Percentiles rank a stretch among this genome's conserved stretches.
phyloP scores from a whole-genome alignment of 1,140 invertebrate genomes.

The Lepidostoma basale region DNA sequence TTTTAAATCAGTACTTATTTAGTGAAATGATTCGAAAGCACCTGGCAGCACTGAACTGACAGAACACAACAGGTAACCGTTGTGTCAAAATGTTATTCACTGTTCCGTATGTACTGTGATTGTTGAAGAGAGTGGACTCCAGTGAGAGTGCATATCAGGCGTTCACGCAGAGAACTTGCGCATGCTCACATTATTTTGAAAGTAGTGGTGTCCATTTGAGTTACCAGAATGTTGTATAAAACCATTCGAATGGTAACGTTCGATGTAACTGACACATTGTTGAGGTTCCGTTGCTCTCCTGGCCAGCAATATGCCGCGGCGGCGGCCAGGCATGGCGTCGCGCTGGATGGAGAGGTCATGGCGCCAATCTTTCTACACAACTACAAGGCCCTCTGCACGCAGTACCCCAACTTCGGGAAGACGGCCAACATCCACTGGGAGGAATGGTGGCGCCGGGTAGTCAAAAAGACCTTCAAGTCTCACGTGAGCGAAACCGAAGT shows the following conservation, averaged over 20 bases:
- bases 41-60: no score
- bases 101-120: no score
- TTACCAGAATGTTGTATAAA: conserved; percentile 49
- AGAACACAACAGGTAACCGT: no score
- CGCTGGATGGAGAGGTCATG: conserved; percentile 64
- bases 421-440: conserved; percentile 71
- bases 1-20: no score
- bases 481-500: conserved; percentile 48
- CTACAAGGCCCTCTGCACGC: conserved; percentile 65
- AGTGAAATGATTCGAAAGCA: no score
- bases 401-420: conserved; percentile 83
- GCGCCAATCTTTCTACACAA: conserved; percentile 68
- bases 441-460: conserved; percentile 80
- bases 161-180: no score
- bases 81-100: no score
- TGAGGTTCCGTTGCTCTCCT: conserved; percentile 72
- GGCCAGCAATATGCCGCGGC: conserved; percentile 76
- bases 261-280: conserved; percentile 84
- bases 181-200: no score
- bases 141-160: no score
- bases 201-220: no score
- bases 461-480: conserved; percentile 68
- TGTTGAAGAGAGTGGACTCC: no score
- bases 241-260: conserved; percentile 75
- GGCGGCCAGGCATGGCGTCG: conserved; percentile 70